Evolutionary conservation across 2,888 invertebrate species (phyloP).

Genomic region (Mythimna impura): DNA sequence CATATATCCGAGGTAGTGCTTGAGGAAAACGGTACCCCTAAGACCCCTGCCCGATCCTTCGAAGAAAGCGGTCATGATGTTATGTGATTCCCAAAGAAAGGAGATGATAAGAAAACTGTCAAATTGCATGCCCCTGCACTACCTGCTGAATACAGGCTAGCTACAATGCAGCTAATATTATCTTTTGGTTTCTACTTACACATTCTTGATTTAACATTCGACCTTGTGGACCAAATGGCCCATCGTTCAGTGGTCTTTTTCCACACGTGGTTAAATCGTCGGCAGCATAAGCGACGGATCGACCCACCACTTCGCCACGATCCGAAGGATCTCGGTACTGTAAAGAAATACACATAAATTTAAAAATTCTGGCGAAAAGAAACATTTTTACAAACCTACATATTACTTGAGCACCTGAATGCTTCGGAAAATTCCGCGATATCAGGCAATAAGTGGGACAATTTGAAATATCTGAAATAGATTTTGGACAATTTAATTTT

Average conservation of each 20-base stretch:
- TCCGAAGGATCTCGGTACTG: slow-evolving; percentile 70
- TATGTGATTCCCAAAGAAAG: not conserved
- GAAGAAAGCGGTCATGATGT: not conserved
- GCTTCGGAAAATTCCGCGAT: slow-evolving; percentile 3
- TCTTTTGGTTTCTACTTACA: slow-evolving; percentile 62
- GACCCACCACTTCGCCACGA: slow-evolving; percentile 68
- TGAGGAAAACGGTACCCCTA: not conserved
- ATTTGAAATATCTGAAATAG: slow-evolving; percentile 29
- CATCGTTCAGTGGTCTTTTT: slow-evolving; percentile 77
- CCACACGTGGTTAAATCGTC: slow-evolving; percentile 77
- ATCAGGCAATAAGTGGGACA: slow-evolving; percentile 22
- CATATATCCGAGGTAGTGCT: not conserved
- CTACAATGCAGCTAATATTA: not conserved
- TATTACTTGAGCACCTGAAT: not conserved
- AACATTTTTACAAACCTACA: not conserved
- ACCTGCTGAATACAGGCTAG: too few species aligned
- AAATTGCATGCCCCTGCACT: not conserved
- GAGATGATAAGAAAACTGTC: not conserved
- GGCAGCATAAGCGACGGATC: slow-evolving; percentile 71
- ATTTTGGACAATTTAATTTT: slow-evolving; percentile 26
- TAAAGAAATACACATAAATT: slow-evolving; percentile 5
- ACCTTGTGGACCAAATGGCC: slow-evolving; percentile 71
- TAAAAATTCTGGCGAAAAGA: not conserved
- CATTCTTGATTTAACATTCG: slow-evolving; percentile 69
- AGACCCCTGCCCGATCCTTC: not conserved